These are phyloP conservation scores for Halesus radiatus DNA, from an alignment of 1,140 invertebrate genomes.

Conservation along the genomic window DNA sequence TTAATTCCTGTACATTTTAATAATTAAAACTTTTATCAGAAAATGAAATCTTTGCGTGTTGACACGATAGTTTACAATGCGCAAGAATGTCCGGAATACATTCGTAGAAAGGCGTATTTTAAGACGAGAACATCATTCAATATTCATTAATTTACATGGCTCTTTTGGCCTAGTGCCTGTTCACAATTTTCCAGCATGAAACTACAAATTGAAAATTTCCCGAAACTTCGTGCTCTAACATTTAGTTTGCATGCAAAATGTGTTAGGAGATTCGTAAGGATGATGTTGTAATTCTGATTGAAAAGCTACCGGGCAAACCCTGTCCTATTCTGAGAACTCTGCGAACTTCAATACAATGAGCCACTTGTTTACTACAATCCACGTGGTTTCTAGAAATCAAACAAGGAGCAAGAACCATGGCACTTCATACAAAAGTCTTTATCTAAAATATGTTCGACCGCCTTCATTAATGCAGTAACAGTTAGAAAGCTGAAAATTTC, in stretches of 20 bases:
- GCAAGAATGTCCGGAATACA: neutral
- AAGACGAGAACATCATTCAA: neutral
- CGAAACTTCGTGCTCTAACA: neutral
- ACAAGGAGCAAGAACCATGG: too few relatives aligned
- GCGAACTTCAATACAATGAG: neutral
- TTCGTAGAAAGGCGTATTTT: neutral
- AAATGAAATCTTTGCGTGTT: slow-evolving; percentile 11
- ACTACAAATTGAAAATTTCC: neutral
- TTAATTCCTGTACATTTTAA: neutral
- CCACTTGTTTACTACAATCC: slow-evolving; percentile 11
- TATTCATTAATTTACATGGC: neutral
- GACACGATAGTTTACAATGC: neutral
- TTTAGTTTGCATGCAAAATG: neutral
- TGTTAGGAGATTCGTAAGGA: neutral
- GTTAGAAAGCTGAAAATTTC: too few relatives aligned
- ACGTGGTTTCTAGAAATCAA: too few relatives aligned
- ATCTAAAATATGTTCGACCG: too few relatives aligned
- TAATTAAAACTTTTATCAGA: neutral
- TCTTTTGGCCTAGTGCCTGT: neutral
- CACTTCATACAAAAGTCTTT: too few relatives aligned
- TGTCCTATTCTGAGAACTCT: neutral
- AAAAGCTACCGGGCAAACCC: neutral
- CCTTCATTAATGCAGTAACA: too few relatives aligned
- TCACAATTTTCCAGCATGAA: neutral
- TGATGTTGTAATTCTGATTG: neutral